These are phyloP conservation scores for Acronicta alni DNA, from an alignment of 2,888 invertebrate species.

Conservation along the genomic window DNA sequence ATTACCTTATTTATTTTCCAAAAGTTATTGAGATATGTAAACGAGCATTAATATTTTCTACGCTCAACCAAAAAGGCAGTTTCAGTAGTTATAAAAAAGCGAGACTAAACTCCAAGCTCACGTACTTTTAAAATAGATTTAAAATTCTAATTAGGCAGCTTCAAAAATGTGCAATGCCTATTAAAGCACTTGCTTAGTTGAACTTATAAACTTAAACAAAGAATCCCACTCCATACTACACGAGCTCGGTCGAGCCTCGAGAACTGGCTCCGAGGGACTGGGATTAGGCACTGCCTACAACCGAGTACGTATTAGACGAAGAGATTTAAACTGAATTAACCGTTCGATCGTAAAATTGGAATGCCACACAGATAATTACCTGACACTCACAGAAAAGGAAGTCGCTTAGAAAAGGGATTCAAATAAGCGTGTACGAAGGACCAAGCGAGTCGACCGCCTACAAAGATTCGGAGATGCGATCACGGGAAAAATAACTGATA, in stretches of 20 bases:
- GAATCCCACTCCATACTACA: slow-evolving; percentile 67
- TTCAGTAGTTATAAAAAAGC: slow-evolving; percentile 25
- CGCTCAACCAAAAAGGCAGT: slow-evolving; percentile 4
- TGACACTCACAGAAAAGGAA: slow-evolving; percentile 89
- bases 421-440: slow-evolving; percentile 86
- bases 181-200: slow-evolving; percentile 46
- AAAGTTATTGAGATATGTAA: background rate
- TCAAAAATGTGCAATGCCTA: slow-evolving; percentile 48
- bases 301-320: slow-evolving; percentile 85
- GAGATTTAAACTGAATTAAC: slow-evolving; percentile 89
- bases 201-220: slow-evolving; percentile 53
- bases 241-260: slow-evolving; percentile 61
- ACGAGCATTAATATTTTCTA: slow-evolving; percentile 1
- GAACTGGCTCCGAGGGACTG: slow-evolving; percentile 79
- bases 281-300: slow-evolving; percentile 84
- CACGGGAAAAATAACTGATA: slow-evolving; percentile 79
- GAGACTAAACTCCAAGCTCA: slow-evolving; percentile 21
- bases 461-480: slow-evolving; percentile 69
- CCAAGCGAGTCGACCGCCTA: slow-evolving; percentile 74
- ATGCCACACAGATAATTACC: slow-evolving; percentile 90
- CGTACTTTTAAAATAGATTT: slow-evolving; percentile 46
- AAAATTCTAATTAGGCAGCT: slow-evolving; percentile 51
- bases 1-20: background rate
- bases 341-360: slow-evolving; percentile 89
- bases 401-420: slow-evolving; percentile 86